Evolutionary conservation across 2,113 vertebrate species (phyloP), one percentile per base, ranked within the genome.

Genomic region (Baryphthengus martii): DNA sequence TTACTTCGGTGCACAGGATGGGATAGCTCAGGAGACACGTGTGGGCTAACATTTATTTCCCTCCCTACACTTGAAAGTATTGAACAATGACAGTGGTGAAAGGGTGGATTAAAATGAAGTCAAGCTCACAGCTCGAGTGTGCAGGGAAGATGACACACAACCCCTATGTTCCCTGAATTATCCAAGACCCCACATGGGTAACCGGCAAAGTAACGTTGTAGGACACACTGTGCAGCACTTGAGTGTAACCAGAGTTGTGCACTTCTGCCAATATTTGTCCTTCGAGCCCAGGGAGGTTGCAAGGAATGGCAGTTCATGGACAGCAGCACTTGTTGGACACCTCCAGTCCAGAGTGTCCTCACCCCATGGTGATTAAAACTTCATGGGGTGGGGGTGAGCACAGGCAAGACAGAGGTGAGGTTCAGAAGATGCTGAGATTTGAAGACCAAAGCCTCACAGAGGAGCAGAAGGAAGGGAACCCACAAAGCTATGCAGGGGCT

Each of bases 151-250:
- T 15, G 33, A 11, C 58, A 61, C 5, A 2, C 18, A 45, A 65
- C 26, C 15, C 24, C 29, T 49, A 1, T 17, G 33, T 18, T 45
- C 19, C 59, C 71, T 55, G 21, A 85, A 62, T 62, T 67, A 44
- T 44, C 59, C 71, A 15, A 17, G 13, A 70, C 28, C 11, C 16
- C 59, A 31, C 31, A 7, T 63, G 68, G 25, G 8, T 17, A 52
- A 40, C 0, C 1, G 40, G 37, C 11, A 72, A 53, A 6, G 0
- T 7, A 50, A 17, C 0, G 1, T 2, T 75, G 52, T n/a, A 73
- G 74, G 63, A 68, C 42, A 56, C 50, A 8, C 40, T 31, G 25
- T 11, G 19, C 25, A 45, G 24, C 28, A 20, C 18, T 14, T 50
- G 29, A 50, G 12, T 6, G 29, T 11, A 73, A 70, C 39, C 52